These are phyloP conservation scores for Tetranychus urticae DNA, from an alignment of 1,140 invertebrate genomes.

Conservation along the genomic window DNA sequence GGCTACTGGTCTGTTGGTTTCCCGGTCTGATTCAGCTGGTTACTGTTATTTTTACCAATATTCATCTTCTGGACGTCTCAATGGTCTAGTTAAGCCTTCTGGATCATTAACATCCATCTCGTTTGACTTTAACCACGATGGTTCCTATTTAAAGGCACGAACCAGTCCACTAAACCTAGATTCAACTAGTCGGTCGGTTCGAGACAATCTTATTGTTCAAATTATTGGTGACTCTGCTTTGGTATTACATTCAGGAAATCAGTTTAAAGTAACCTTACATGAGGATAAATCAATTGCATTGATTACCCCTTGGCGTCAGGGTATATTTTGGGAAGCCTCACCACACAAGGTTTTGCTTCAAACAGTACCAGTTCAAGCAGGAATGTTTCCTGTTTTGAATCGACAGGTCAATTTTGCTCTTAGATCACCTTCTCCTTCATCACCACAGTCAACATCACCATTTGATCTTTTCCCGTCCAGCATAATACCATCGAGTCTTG, in stretches of 20 bases:
- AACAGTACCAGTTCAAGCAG: constrained; percentile 63
- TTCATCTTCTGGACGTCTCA: constrained; percentile 73
- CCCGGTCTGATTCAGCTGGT: constrained; percentile 50
- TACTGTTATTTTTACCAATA: constrained; percentile 82
- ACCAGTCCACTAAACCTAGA: too few species aligned
- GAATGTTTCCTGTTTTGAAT: constrained; percentile 67
- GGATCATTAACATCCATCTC: constrained; percentile 59
- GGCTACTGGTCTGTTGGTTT: constrained; percentile 51
- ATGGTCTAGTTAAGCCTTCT: constrained; percentile 68
- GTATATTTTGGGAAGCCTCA: constrained; percentile 29
- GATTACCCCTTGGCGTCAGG: constrained; percentile 22
- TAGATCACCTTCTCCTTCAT: not conserved
- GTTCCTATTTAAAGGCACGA: constrained; percentile 31
- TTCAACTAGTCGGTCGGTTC: not conserved
- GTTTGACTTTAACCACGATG: constrained; percentile 65
- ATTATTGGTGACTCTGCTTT: not conserved
- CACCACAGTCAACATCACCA: not conserved
- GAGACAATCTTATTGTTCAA: not conserved
- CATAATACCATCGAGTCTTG: constrained; percentile 44
- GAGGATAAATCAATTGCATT: constrained; percentile 23
- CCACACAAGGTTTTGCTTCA: constrained; percentile 64
- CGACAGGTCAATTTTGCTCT: constrained; percentile 33
- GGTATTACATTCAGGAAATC: not conserved
- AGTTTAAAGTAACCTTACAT: constrained; percentile 19
- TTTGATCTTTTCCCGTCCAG: not conserved